Base-by-base conservation (phyloP, 2,113 vertebrate genomes). In the Triplophysa siluroides region DNA sequence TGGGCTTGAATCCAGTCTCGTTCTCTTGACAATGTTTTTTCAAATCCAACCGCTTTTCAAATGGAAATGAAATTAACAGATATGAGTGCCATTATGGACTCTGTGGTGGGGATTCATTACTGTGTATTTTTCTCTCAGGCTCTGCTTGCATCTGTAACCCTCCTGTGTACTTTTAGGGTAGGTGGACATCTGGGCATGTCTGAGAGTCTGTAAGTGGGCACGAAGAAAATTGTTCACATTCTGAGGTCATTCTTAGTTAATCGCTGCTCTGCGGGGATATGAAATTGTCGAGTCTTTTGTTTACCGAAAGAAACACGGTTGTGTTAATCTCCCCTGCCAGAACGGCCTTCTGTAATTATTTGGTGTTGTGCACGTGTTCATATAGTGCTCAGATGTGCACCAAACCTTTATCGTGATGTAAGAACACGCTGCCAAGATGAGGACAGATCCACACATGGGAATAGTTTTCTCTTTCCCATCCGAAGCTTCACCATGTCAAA, bases 21-120 rank as follows among this genome's bases (percentile, higher is more conserved):
- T 21, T 65, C 62, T 67, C 52, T 72, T 71, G 68, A 63, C 71
- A 38, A 80, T 23, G 65, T 47, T 65, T 33, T 66, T 73, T 64
- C 38, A 65, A 73, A 80, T 41, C 69, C 21, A 64, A 80, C 38
- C 13, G 45, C 62, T 73, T 79, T 63, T 80, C 69, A 68, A 83
- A 67, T 70, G 29, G 70, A 73, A 79, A 61, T 67, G 26, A 71
- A 66, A 74, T 75, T 66, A 66, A 73, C 23, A 67, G 54, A 66
- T 47, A 73, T 73, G 69, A 69, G 66, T 79, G 56, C 26, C 70
- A 78, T 73, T 74, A 61, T 78, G 26, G 62, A 72, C 58, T 52
- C 41, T 45, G 26, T 43, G 47, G 19, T 61, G 43, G 58, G 19
- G 33, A 38, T 80, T 73, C 29, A 70, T 72, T 43, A 72, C 67